Conservation (phyloP, 2,888 invertebrate genomes). For the Amiota communis region DNA sequence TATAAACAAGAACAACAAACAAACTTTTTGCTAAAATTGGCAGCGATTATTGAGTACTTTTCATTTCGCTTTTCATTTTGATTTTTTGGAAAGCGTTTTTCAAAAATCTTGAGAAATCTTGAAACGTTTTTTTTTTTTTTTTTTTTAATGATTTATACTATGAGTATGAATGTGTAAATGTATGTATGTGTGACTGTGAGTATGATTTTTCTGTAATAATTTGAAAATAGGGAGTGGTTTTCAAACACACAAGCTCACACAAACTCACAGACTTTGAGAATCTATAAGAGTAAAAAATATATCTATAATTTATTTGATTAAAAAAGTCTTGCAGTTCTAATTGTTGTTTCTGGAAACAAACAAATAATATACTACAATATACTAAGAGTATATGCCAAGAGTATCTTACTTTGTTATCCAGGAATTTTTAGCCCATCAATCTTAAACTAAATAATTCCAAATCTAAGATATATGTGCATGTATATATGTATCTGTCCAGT, state of each 20-base stretch:
- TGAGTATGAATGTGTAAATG: neutral
- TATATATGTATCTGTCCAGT: too few species aligned
- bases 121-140: neutral
- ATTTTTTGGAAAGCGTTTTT: slow-evolving; percentile 5
- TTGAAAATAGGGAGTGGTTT: too few species aligned
- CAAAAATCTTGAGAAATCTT: neutral
- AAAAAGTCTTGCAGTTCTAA: too few species aligned
- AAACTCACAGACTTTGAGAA: neutral
- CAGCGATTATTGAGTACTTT: neutral
- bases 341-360: too few species aligned
- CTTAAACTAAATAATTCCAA: too few species aligned
- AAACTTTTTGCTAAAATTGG: neutral
- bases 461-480: too few species aligned
- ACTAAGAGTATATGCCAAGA: too few species aligned
- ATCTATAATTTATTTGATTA: too few species aligned
- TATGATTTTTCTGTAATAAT: neutral
- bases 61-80: slow-evolving; percentile 10
- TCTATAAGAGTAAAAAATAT: neutral
- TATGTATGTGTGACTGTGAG: neutral
- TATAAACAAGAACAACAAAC: neutral
- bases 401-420: neutral
- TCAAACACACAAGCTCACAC: neutral
- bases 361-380: too few species aligned
- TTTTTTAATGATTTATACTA: neutral
- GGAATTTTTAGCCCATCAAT: neutral